Percentiles rank a stretch among this genome's conserved stretches.
These are phyloP conservation scores for Chrysolina haemoptera DNA, from an alignment of 2,888 invertebrate species.

Conservation along the genomic window DNA sequence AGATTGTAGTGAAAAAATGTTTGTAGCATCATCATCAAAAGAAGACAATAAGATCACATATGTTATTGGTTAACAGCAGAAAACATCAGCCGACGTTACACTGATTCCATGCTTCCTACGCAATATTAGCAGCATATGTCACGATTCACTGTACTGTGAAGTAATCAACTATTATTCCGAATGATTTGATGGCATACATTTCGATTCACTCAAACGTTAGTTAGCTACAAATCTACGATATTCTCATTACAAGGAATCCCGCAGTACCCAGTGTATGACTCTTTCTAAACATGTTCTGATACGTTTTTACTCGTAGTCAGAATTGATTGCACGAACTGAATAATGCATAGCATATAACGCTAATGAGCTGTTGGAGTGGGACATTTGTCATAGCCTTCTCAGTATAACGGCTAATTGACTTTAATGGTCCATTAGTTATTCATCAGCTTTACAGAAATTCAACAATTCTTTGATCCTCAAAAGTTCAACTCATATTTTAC, in stretches of 20 bases:
- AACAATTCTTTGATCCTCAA: neutral
- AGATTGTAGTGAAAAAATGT: too few species aligned
- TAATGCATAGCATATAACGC: slow-evolving; percentile 8
- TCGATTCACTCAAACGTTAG: too few species aligned
- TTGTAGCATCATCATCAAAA: too few species aligned
- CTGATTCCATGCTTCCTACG: too few species aligned
- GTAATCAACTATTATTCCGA: too few species aligned
- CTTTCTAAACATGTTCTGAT: neutral
- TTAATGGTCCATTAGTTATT: slow-evolving; percentile 19
- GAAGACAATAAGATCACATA: too few species aligned
- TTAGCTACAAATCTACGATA: too few species aligned
- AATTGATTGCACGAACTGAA: slow-evolving; percentile 6
- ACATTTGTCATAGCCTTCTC: slow-evolving; percentile 14
- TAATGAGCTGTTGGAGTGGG: slow-evolving; percentile 14
- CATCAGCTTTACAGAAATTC: slow-evolving; percentile 1
- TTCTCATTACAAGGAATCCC: neutral
- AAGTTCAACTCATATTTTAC: neutral
- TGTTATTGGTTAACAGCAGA: too few species aligned
- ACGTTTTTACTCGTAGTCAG: neutral
- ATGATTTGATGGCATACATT: too few species aligned
- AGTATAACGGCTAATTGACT: slow-evolving; percentile 7
- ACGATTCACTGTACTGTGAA: too few species aligned
- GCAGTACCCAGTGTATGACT: neutral
- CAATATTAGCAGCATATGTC: too few species aligned
- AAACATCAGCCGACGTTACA: too few species aligned